These are phyloP conservation scores for Drosophila novamexicana DNA, from an alignment of 1,140 invertebrate genomes.

Conservation along the genomic window DNA sequence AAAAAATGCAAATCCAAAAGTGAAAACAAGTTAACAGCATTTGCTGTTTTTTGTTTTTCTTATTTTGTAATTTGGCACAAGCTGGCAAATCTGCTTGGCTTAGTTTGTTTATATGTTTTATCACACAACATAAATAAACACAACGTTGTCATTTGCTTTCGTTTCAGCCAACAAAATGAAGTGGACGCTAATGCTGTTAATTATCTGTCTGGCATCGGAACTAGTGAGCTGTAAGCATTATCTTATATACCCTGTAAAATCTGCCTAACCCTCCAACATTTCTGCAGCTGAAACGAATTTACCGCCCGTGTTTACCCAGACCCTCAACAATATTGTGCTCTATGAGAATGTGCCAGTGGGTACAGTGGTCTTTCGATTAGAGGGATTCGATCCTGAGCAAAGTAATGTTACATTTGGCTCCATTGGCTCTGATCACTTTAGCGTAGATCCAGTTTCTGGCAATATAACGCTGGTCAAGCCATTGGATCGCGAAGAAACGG, in stretches of 20 bases:
- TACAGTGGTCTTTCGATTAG: slow-evolving; percentile 89
- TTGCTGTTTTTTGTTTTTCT: slow-evolving; percentile 3
- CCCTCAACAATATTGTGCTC: slow-evolving; percentile 90
- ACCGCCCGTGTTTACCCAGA: slow-evolving; percentile 89
- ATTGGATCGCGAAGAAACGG: slow-evolving; percentile 92
- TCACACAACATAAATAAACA: slow-evolving; percentile 39
- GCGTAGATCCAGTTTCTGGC: slow-evolving; percentile 91
- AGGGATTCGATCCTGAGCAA: slow-evolving; percentile 92
- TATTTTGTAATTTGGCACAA: slow-evolving; percentile 37
- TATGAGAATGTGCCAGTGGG: slow-evolving; percentile 92
- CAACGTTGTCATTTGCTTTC: slow-evolving; percentile 36
- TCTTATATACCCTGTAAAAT: background rate
- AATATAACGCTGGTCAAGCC: slow-evolving; percentile 91
- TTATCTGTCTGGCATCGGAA: slow-evolving; percentile 43
- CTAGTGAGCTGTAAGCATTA: slow-evolving; percentile 34
- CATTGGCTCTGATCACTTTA: slow-evolving; percentile 91
- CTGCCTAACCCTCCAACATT: background rate
- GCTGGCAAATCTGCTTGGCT: slow-evolving; percentile 27
- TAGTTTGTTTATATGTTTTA: slow-evolving; percentile 36
- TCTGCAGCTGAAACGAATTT: slow-evolving; percentile 85
- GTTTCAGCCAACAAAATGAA: slow-evolving; percentile 58
- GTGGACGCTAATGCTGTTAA: slow-evolving; percentile 29
- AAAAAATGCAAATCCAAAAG: slow-evolving; percentile 48
- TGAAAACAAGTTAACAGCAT: slow-evolving; percentile 43
- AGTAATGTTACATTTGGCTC: slow-evolving; percentile 89